Evolutionary conservation across 2,888 invertebrate genomes (phyloP).

Genomic region (Phaonia tiefii): DNA sequence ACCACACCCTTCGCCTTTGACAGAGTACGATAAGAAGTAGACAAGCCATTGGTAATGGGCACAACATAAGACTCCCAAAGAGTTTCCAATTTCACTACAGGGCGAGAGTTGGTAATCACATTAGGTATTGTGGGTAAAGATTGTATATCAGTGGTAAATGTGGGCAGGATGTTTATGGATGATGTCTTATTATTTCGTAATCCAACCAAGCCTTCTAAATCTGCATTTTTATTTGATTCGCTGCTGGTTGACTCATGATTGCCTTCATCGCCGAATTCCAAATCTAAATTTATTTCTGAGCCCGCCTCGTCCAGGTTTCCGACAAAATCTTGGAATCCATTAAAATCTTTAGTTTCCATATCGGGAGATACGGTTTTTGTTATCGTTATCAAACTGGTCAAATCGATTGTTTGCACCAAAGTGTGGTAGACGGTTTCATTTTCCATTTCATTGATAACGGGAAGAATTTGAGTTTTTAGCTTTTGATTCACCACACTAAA

Average conservation of each 20-base stretch:
- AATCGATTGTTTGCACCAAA: slow-evolving; percentile 92
- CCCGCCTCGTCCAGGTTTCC: slow-evolving; percentile 93
- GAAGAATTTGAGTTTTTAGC: slow-evolving; percentile 93
- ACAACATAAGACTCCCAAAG: slow-evolving; percentile 91
- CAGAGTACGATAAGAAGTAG: slow-evolving; percentile 88
- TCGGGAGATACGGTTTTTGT: slow-evolving; percentile 92
- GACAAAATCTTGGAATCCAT: slow-evolving; percentile 93
- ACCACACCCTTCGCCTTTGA: slow-evolving; percentile 89
- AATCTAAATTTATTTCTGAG: slow-evolving; percentile 91
- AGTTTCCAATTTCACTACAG: slow-evolving; percentile 88
- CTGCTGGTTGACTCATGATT: slow-evolving; percentile 81
- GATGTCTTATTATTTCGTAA: slow-evolving; percentile 43
- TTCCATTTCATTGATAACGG: slow-evolving; percentile 87
- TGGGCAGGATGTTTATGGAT: background rate
- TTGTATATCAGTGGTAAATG: slow-evolving; percentile 22
- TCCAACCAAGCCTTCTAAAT: slow-evolving; percentile 5
- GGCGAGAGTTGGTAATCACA: slow-evolving; percentile 89
- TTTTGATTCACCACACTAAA: slow-evolving; percentile 94
- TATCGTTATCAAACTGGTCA: slow-evolving; percentile 93
- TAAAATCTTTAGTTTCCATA: slow-evolving; percentile 92
- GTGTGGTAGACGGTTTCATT: slow-evolving; percentile 88
- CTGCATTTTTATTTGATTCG: slow-evolving; percentile 38
- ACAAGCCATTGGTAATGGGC: slow-evolving; percentile 88
- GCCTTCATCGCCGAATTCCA: slow-evolving; percentile 92
- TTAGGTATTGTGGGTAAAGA: slow-evolving; percentile 83